These are phyloP conservation scores for Brachyrhaphis roseni DNA, from an alignment of 2,797 vertebrate species.

Conservation along the genomic window DNA sequence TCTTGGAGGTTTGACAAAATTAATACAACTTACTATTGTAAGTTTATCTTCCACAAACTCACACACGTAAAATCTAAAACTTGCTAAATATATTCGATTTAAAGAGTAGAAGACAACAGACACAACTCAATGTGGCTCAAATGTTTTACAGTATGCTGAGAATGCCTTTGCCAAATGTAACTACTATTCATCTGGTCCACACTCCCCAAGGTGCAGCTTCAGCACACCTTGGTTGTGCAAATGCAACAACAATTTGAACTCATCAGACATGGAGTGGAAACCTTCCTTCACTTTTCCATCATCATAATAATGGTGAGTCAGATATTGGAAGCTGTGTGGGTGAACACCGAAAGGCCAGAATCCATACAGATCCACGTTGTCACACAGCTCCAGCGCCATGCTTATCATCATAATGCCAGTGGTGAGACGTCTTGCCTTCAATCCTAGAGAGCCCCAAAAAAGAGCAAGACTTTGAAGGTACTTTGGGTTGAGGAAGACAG, in stretches of 20 bases:
- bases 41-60: too few relatives aligned
- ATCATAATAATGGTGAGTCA: conserved; percentile 85
- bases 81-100: too few relatives aligned
- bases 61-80: too few relatives aligned
- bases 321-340: conserved; percentile 62
- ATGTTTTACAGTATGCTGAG: too few relatives aligned
- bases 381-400: conserved; percentile 88
- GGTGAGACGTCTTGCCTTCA: conserved; percentile 84
- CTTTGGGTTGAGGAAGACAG: conserved; percentile 87
- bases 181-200: conserved; percentile 13
- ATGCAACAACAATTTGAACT: conserved; percentile 86
- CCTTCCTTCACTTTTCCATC: conserved; percentile 80
- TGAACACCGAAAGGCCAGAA: conserved; percentile 93
- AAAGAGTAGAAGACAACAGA: too few relatives aligned
- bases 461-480: conserved; percentile 85
- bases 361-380: conserved; percentile 89
- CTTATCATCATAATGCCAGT: conserved; percentile 90
- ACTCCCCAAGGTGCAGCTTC: conserved; percentile 87
- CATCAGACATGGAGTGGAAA: conserved; percentile 91
- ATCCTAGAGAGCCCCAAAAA: conserved; percentile 88
- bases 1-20: too few relatives aligned
- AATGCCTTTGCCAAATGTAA: not conserved
- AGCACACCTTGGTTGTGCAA: conserved; percentile 89
- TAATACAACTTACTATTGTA: too few relatives aligned
- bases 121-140: too few relatives aligned